A percentile compares a stretch with the other conserved stretches of the same genome.
Conservation (phyloP, 2,797 vertebrate species). For the Halcyon chelicuti region DNA sequence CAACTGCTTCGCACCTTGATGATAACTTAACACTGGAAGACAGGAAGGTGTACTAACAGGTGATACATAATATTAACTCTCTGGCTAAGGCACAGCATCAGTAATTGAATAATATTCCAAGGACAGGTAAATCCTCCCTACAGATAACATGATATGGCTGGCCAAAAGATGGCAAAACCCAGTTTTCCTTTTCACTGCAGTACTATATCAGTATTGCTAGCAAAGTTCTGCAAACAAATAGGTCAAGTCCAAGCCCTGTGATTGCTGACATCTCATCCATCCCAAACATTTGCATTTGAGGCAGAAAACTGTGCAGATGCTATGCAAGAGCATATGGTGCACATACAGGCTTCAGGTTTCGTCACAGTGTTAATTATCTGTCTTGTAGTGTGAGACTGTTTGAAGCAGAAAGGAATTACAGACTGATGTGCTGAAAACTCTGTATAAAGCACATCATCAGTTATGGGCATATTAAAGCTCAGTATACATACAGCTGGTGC, state of each 20-base stretch:
- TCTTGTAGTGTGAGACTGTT: neutral
- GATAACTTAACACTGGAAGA: neutral
- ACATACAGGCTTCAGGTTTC: conserved; percentile 11
- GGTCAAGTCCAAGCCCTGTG: neutral
- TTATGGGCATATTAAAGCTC: neutral
- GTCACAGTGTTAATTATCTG: neutral
- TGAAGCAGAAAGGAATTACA: neutral
- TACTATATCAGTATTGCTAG: neutral
- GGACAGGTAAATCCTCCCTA: neutral
- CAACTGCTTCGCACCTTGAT: neutral
- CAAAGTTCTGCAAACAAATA: neutral
- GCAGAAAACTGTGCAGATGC: neutral
- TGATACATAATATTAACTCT: neutral
- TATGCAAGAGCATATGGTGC: neutral
- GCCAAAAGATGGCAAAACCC: neutral
- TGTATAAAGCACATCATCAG: neutral
- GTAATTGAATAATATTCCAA: neutral
- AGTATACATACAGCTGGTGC: neutral
- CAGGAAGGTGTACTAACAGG: neutral
- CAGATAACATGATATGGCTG: neutral
- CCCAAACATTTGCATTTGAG: neutral
- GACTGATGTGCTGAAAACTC: neutral
- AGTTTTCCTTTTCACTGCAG: neutral
- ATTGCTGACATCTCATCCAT: neutral
- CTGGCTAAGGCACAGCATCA: neutral